phyloP scores from a whole-genome alignment of 2,888 invertebrate species.

The Venusia cambrica region DNA sequence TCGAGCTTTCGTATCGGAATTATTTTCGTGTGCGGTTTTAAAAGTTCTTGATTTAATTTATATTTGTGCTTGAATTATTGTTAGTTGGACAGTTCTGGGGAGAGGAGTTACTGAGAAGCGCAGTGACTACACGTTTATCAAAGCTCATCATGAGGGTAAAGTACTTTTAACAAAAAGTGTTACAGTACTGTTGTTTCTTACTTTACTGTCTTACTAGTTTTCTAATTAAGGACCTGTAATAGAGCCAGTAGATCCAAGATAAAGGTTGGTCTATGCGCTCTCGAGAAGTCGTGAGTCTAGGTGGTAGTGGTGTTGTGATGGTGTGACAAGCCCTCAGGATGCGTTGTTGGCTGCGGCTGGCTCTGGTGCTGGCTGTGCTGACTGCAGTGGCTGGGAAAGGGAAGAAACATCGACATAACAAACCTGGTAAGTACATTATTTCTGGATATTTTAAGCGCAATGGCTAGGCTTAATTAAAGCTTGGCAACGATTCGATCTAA shows the following conservation, averaged over 20 bases:
- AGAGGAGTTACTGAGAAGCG: too few species aligned
- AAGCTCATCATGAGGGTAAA: too few species aligned
- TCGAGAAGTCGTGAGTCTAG: slow-evolving; percentile 13
- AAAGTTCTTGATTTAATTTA: slow-evolving; percentile 5
- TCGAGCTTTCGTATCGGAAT: slow-evolving; percentile 25
- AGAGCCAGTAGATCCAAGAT: not conserved
- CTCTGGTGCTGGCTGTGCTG: slow-evolving; percentile 48
- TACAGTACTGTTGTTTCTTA: too few species aligned
- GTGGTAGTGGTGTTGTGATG: slow-evolving; percentile 46
- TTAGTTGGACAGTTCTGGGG: too few species aligned
- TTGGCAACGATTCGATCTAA: too few species aligned
- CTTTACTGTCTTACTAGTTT: too few species aligned
- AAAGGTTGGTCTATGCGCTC: slow-evolving; percentile 3
- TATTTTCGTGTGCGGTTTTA: slow-evolving; percentile 29
- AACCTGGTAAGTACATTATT: slow-evolving; percentile 67
- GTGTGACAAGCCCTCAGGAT: slow-evolving; percentile 45
- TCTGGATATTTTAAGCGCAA: too few species aligned
- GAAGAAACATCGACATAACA: slow-evolving; percentile 64
- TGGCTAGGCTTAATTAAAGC: not conserved
- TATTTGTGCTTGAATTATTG: too few species aligned
- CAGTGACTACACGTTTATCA: too few species aligned
- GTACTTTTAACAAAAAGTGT: too few species aligned
- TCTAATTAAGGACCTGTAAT: too few species aligned
- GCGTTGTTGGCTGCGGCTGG: slow-evolving; percentile 34
- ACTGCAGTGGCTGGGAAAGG: slow-evolving; percentile 54